Base-by-base conservation (phyloP, 2,797 vertebrate genomes). In the Urosaurus nigricauda region DNA sequence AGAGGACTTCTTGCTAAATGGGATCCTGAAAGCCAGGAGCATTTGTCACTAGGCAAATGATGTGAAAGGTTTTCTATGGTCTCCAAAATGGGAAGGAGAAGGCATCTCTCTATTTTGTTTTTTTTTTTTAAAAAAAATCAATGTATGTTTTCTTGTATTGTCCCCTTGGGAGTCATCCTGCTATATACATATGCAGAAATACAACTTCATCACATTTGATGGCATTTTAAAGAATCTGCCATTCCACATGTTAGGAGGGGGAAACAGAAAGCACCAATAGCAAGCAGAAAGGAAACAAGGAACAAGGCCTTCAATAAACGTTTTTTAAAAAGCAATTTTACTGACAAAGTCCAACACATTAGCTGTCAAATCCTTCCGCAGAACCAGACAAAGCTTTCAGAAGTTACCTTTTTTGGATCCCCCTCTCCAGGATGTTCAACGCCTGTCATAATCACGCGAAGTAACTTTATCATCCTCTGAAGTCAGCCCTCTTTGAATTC, bases 11-110 rank as follows among this genome's bases (percentile, higher is more conserved):
- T 29, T 40, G 0, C 58, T 71, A 94, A 92, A 74, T 90, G 83
- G 16, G 89, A 90, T 92, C 68, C 77, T 87, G 77, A 83, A 75
- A 90, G 47, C 58, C 37, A 87, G 89, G 84, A 82, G 80, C 56
- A 53, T 95, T 94, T 95, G 71, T 92, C 82, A 91, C 5, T 58
- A 87, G 37, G 51, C 88, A 91, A 94, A 88, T 90, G 71, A 84
- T 92, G 21, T 43, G 58, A 79, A 75, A 89, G 65, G 58, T 68
- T 91, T 94, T 65, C 84, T 47, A 4, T 24, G 26, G 51, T n/a
- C 58, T 79, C 35, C 47, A 51, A 53, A 37, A 63, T 14, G 17
- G 19, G 37, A 77, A 21, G 21, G 43, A 35, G 37, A 35, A 82
- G 40, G 81, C 26, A 78, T 71, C 37, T 70, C 51, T 40, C 24